A percentile compares a stretch with the other conserved stretches of the same genome.
These are phyloP conservation scores for Trematomus bernacchii DNA, from an alignment of 2,797 vertebrate species.

Conservation along the genomic window DNA sequence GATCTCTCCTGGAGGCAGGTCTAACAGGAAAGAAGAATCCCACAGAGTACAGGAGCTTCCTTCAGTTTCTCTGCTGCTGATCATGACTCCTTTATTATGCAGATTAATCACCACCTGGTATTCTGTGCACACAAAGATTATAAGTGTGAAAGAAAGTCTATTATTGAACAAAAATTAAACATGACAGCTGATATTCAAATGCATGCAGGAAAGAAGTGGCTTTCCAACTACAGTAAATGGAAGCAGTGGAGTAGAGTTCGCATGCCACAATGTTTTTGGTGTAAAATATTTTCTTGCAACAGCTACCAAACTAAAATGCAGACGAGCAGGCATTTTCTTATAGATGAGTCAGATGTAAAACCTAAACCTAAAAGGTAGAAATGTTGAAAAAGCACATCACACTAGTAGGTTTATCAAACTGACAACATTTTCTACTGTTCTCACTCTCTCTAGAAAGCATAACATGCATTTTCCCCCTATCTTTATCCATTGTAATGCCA, in stretches of 20 bases:
- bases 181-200: not conserved
- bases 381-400: not conserved
- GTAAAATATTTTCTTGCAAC: not conserved
- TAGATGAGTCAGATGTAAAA: not conserved
- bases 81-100: conserved; percentile 65
- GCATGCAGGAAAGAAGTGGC: not conserved
- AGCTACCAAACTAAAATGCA: not conserved
- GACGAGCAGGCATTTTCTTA: not conserved
- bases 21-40: conserved; percentile 81
- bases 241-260: not conserved
- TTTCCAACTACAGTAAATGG: not conserved
- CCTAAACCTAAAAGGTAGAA: not conserved
- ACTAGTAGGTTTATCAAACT: not conserved
- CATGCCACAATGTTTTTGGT: not conserved
- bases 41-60: conserved; percentile 64
- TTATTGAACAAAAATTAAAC: not conserved
- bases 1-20: conserved; percentile 78
- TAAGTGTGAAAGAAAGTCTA: not conserved
- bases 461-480: not conserved
- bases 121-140: conserved; percentile 57
- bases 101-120: conserved; percentile 78
- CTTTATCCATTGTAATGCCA: not conserved
- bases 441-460: not conserved
- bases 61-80: conserved; percentile 73
- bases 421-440: not conserved